Conservation (phyloP, 2,888 invertebrate species). For the Diabrotica balteata region DNA sequence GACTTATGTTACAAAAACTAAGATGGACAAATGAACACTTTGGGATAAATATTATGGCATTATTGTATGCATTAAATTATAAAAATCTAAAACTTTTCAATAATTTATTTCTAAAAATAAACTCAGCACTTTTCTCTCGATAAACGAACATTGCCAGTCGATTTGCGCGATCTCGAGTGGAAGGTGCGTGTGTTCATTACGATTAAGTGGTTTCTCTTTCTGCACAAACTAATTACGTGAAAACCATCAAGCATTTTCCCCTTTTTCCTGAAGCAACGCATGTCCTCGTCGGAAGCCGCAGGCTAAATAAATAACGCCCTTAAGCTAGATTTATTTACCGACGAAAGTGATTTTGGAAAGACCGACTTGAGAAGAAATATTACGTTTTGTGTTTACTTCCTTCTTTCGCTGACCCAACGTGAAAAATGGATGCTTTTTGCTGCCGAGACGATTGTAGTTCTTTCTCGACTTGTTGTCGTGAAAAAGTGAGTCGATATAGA, state of each 20-base stretch:
- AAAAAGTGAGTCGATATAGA: too few species aligned
- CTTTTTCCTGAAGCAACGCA: constrained; percentile 10
- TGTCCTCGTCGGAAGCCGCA: constrained; percentile 23
- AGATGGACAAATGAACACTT: too few species aligned
- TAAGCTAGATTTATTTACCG: constrained; percentile 35
- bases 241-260: constrained; percentile 9
- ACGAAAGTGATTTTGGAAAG: constrained; percentile 36
- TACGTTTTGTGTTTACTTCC: constrained; percentile 26
- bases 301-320: constrained; percentile 34
- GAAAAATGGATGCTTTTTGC: constrained; percentile 18
- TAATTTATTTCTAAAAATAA: too few species aligned
- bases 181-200: constrained; percentile 10
- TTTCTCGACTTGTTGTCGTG: constrained; percentile 1
- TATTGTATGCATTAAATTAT: too few species aligned
- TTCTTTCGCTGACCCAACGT: constrained; percentile 8
- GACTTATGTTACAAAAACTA: too few species aligned
- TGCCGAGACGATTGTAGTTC: constrained; percentile 4
- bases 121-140: too few species aligned
- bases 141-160: too few species aligned
- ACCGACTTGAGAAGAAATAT: constrained; percentile 28
- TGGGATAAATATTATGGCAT: too few species aligned
- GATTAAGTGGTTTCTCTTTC: constrained; percentile 9
- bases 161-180: not conserved
- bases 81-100: too few species aligned
- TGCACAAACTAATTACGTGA: constrained; percentile 25